These are phyloP conservation scores for Zaprionus taronus DNA, from an alignment of 1,140 invertebrate genomes.

Conservation along the genomic window DNA sequence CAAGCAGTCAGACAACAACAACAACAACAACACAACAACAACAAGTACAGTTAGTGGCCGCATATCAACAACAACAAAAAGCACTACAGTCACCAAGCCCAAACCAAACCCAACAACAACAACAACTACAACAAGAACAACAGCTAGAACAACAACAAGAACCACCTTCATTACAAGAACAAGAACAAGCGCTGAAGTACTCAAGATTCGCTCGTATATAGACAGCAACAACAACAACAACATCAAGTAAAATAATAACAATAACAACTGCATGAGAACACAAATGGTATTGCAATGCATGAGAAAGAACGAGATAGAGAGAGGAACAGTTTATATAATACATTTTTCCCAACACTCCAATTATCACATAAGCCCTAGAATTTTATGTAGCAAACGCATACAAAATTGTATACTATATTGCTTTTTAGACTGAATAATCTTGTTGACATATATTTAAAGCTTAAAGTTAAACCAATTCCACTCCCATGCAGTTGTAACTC, in stretches of 20 bases:
- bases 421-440: not conserved
- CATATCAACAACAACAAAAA: constrained; percentile 62
- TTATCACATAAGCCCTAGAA: not conserved
- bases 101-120: constrained; percentile 50
- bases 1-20: constrained; percentile 50
- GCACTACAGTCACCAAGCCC: constrained; percentile 53
- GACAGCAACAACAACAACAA: constrained; percentile 53
- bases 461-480: not conserved
- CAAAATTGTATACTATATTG: not conserved
- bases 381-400: not conserved
- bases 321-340: not conserved
- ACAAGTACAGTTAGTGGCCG: constrained; percentile 54
- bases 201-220: constrained; percentile 25
- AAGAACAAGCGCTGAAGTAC: constrained; percentile 46
- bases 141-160: constrained; percentile 54
- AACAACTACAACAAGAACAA: constrained; percentile 46
- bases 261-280: constrained; percentile 48
- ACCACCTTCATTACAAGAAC: constrained; percentile 53
- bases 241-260: constrained; percentile 33
- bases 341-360: not conserved
- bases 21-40: constrained; percentile 41
- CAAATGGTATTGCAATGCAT: constrained; percentile 9
- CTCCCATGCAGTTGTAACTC: not conserved
- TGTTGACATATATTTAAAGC: not conserved
- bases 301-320: not conserved